These are phyloP conservation scores for Falco novaeseelandiae DNA, from an alignment of 2,797 vertebrate species.

Conservation along the genomic window DNA sequence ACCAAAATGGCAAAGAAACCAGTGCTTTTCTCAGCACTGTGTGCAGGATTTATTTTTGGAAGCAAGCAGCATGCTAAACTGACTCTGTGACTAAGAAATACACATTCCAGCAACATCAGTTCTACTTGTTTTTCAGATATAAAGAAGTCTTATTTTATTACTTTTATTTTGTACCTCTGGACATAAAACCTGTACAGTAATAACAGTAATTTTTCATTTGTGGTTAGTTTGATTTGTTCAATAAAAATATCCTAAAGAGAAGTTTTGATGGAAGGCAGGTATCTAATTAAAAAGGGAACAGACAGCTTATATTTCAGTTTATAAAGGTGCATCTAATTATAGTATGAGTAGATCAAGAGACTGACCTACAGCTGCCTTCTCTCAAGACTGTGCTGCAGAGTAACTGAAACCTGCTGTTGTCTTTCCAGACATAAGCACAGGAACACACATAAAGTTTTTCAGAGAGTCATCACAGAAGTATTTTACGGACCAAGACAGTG, in stretches of 20 bases:
- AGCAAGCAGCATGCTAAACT: neutral
- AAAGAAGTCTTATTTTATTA: neutral
- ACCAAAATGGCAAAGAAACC: neutral
- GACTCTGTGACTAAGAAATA: neutral
- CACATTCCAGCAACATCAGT: neutral
- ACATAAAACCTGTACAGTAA: neutral
- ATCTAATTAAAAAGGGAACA: neutral
- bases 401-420: neutral
- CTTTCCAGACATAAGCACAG: neutral
- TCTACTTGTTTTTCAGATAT: neutral
- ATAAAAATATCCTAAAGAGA: neutral
- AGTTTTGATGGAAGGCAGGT: neutral
- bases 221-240: neutral
- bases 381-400: neutral
- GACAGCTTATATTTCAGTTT: slow-evolving; percentile 13
- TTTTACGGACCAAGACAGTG: neutral
- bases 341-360: neutral
- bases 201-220: neutral
- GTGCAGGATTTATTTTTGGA: neutral
- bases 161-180: neutral
- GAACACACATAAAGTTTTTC: neutral
- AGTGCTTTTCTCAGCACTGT: neutral
- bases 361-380: slow-evolving; percentile 11
- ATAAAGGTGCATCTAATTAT: slow-evolving; percentile 33
- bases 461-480: neutral